phyloP scores from a whole-genome alignment of 2,797 vertebrate species.

The Phataginus tricuspis region DNA sequence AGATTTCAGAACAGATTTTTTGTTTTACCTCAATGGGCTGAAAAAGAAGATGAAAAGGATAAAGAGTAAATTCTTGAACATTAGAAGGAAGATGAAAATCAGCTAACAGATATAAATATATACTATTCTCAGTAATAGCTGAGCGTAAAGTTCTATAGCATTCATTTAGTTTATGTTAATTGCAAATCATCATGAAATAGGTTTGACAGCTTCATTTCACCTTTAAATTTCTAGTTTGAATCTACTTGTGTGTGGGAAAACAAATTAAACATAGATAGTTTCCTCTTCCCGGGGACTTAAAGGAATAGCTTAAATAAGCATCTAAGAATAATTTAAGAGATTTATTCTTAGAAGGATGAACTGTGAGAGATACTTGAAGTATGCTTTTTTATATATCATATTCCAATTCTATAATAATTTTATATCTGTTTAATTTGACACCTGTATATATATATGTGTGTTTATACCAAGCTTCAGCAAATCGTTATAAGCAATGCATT shows the following conservation, averaged over 20 bases:
- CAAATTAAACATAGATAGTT: conserved; percentile 10
- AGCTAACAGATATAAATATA: neutral
- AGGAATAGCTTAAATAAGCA: conserved; percentile 9
- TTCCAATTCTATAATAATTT: conserved; percentile 10
- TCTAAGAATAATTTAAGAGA: conserved; percentile 1
- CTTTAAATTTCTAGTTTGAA: conserved; percentile 48
- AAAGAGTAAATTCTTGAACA: conserved; percentile 10
- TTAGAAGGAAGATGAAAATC: conserved; percentile 45
- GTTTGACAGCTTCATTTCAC: neutral
- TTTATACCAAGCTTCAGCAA: conserved; percentile 5
- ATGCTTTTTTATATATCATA: neutral
- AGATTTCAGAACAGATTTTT: conserved; percentile 5
- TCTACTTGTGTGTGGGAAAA: neutral
- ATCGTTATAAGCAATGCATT: neutral
- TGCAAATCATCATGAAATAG: neutral
- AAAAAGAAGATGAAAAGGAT: neutral
- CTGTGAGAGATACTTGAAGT: neutral
- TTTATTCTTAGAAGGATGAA: conserved; percentile 28
- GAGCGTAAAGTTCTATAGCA: neutral
- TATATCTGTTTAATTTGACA: neutral
- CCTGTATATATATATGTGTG: neutral
- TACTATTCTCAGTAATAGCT: neutral
- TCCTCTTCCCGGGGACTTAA: neutral
- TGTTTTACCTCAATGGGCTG: neutral
- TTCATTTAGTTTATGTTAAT: conserved; percentile 25